Conservation (phyloP, 2,888 invertebrate species). For the Noctua janthe region DNA sequence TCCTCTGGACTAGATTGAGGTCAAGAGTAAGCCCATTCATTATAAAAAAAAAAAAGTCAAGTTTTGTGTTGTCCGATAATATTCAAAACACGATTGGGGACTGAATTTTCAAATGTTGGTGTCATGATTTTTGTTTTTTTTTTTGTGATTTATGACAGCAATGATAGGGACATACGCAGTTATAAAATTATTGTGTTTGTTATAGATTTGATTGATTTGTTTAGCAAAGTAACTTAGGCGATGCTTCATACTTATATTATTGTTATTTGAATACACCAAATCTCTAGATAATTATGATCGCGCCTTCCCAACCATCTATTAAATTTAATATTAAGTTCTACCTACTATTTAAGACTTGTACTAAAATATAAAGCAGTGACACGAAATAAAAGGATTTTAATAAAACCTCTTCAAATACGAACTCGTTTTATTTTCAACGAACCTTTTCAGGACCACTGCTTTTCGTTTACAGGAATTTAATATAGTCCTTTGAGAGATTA, state of each 20-base stretch:
- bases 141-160: not conserved
- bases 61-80: not conserved
- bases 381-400: slow-evolving; percentile 63
- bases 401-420: slow-evolving; percentile 61
- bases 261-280: slow-evolving; percentile 5
- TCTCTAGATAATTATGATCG: slow-evolving; percentile 9
- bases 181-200: not conserved
- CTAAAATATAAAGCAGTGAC: slow-evolving; percentile 56
- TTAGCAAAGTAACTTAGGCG: not conserved
- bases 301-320: slow-evolving; percentile 25
- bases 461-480: slow-evolving; percentile 28
- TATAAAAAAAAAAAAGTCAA: not conserved
- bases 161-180: not conserved
- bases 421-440: slow-evolving; percentile 56
- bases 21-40: too few species aligned
- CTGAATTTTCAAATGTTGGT: not conserved
- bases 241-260: not conserved
- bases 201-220: not conserved
- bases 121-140: not conserved
- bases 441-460: slow-evolving; percentile 26
- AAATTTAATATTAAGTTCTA: slow-evolving; percentile 50
- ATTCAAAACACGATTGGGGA: not conserved
- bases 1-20: too few species aligned
- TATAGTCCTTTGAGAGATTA: slow-evolving; percentile 14
- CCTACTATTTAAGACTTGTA: slow-evolving; percentile 59